Base-by-base conservation (phyloP, 2,888 invertebrate genomes). In the Drymonia ruficornis region DNA sequence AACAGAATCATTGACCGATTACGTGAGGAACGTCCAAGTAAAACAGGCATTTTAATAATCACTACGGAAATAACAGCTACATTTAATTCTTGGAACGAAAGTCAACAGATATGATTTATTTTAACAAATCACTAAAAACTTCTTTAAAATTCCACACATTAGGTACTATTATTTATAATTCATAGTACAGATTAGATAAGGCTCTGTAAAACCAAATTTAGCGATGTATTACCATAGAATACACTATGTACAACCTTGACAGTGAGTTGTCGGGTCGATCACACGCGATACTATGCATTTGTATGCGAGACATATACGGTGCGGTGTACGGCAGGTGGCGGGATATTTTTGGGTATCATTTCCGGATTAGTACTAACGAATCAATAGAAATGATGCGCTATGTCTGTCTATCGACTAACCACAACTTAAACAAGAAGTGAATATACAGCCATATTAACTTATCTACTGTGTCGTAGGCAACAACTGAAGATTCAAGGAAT, bases 221-320 rank as follows among this genome's bases (percentile, higher is more conserved):
- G 18, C 52, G 19, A 28, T 6, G 28, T 45, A 64, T 62, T 64
- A 63, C 43, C 52, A 63, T 64, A 70, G 53, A 61, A 58, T 44
- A 50, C 56, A 44, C 45, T 53, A 48, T 43, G 52, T 63, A 72
- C 75, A 78, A 67, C 79, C 79, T 78, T 79, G 71, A 71, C 67
- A 68, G 19, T 70, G 66, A 59, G 66, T 60, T 56, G 69, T 60
- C 65, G 61, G 79, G 79, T 79, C 79, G 77, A 73, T 79, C 65
- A 73, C 78, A 69, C 64, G 61, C 60, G 65, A 68, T 68, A 54
- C 61, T 29, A 12, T 13, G 59, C 65, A 57, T 76, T 72, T 65
- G 70, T 74, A 76, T 76, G 70, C 76, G 57, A 49, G 52, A 55
- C 70, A 59, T 68, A 59, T 43, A 59, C 53, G 55, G 50, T 44